Evolutionary conservation across 1,140 invertebrate genomes (phyloP).

Genomic region (Chironomus striatipennis): DNA sequence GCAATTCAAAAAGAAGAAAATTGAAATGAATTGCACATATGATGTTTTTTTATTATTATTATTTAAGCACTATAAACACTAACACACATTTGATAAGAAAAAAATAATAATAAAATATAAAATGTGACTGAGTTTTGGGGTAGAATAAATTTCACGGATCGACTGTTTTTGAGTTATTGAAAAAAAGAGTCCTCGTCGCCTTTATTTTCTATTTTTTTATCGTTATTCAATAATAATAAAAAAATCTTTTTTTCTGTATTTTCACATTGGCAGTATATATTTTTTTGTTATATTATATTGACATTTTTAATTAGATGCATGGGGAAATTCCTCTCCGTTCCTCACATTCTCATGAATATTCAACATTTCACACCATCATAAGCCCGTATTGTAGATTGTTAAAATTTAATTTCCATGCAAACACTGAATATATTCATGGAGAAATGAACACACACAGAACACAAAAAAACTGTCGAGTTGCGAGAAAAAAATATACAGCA

Average conservation of each 20-base stretch:
- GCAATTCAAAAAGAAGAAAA: too few species aligned
- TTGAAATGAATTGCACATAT: too few species aligned
- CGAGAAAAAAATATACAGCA: neutral
- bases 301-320: slow-evolving; percentile 9
- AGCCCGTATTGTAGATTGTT: slow-evolving; percentile 2
- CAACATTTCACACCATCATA: neutral
- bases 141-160: neutral
- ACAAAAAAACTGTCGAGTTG: neutral
- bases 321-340: neutral
- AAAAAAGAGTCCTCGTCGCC: too few species aligned
- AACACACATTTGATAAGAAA: too few species aligned
- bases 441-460: neutral
- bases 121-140: too few species aligned
- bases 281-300: neutral
- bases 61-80: too few species aligned
- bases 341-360: neutral
- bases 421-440: neutral
- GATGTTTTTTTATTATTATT: too few species aligned
- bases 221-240: too few species aligned
- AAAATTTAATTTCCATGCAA: slow-evolving; percentile 12
- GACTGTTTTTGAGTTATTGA: neutral
- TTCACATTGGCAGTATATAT: neutral
- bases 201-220: too few species aligned
- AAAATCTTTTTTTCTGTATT: neutral
- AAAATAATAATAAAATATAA: too few species aligned